Evolutionary conservation across 2,113 vertebrate species (phyloP).

Genomic region (Oreochromis tanganicae): DNA sequence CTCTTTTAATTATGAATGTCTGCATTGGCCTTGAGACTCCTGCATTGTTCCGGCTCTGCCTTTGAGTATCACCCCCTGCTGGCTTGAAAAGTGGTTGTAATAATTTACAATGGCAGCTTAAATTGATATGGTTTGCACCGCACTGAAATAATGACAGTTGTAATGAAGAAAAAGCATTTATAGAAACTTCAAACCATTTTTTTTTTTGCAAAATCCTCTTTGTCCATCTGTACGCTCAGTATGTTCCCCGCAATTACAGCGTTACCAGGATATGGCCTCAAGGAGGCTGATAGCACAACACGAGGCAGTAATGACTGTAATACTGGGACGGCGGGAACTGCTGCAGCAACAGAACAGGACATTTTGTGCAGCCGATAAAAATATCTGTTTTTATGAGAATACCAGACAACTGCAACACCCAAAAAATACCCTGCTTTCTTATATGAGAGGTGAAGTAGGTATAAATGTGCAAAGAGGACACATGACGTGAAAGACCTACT

Average conservation of each 20-base stretch:
- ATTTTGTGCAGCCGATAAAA: not conserved
- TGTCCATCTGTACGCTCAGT: not conserved
- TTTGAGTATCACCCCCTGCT: not conserved
- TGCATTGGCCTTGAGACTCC: not conserved
- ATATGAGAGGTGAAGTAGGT: not conserved
- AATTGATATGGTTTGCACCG: not conserved
- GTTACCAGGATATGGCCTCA: not conserved
- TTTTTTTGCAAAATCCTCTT: not conserved
- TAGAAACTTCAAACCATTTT: not conserved
- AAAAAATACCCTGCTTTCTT: not conserved
- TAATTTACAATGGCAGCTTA: not conserved
- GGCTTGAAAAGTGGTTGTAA: not conserved
- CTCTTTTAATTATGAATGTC: not conserved
- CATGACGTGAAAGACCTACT: not conserved
- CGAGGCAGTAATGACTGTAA: not conserved
- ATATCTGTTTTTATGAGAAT: not conserved
- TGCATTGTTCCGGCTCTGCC: not conserved
- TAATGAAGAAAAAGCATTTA: not conserved
- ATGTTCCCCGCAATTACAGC: not conserved
- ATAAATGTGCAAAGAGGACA: not conserved
- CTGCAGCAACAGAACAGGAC: not conserved
- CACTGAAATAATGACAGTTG: not conserved
- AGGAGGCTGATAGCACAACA: not conserved
- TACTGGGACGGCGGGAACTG: not conserved
- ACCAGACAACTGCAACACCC: not conserved